A percentile compares a stretch with the other conserved stretches of the same genome.
phyloP scores from a whole-genome alignment of 2,113 vertebrate genomes.

The Montifringilla adamsi region DNA sequence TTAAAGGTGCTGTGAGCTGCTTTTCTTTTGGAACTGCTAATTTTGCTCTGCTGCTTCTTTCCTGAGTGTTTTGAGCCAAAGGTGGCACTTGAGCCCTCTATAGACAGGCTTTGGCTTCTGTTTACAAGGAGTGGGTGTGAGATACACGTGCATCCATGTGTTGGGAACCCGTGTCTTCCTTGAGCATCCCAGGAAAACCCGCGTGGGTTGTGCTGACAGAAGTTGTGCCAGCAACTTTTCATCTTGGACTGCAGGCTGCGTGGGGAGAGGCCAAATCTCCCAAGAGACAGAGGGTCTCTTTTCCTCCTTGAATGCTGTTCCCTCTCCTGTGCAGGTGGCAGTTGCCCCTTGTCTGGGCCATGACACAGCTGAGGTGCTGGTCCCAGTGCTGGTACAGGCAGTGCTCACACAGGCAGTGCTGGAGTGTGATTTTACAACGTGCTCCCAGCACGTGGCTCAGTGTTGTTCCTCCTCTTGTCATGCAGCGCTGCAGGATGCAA shows the following conservation, averaged over 20 bases:
- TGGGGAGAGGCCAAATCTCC: neutral
- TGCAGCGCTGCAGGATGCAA: neutral
- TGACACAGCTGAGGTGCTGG: neutral
- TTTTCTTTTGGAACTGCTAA: neutral
- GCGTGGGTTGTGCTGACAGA: neutral
- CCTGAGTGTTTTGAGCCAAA: neutral
- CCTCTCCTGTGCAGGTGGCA: neutral
- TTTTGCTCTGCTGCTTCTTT: neutral
- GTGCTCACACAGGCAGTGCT: neutral
- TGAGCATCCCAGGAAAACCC: neutral
- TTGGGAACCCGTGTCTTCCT: neutral
- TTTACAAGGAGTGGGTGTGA: neutral
- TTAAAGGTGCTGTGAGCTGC: neutral
- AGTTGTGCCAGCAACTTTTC: neutral
- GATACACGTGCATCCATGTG: neutral
- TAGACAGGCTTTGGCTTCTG: neutral
- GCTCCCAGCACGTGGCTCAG: neutral
- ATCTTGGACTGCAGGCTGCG: neutral
- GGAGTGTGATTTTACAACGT: neutral
- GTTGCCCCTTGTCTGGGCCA: fast-evolving
- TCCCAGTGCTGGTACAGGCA: fast-evolving
- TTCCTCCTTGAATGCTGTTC: neutral
- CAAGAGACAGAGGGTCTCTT: neutral
- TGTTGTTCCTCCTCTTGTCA: slow-evolving; percentile 1
- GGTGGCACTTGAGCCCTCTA: neutral